Evolutionary conservation across 37 sponge, comb jelly and placozoan genomes (phyloP).

Genomic region (Trichoplax adhaerens): DNA sequence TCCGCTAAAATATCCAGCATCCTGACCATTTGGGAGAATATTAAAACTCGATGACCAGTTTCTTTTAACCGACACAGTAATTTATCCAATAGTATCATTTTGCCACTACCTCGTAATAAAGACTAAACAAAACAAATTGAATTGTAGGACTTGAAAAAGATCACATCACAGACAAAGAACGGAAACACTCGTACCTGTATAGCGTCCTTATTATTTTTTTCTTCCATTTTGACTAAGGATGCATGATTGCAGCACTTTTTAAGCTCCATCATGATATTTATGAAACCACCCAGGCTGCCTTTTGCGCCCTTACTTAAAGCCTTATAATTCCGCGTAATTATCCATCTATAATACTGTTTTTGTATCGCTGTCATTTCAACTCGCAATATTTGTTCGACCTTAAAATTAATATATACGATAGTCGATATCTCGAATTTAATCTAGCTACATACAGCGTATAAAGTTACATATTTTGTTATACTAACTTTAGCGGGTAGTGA

Average conservation of each 20-base stretch:
- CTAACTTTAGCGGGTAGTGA: constrained; percentile 78
- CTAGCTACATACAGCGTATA: neutral
- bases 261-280: constrained; percentile 95
- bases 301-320: constrained; percentile 79
- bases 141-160: constrained; percentile 3
- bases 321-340: constrained; percentile 86
- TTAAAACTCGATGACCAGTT: constrained; percentile 80
- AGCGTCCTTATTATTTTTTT: constrained; percentile 26
- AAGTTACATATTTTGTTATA: neutral
- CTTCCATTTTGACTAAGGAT: constrained; percentile 54
- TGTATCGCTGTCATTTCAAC: constrained; percentile 92
- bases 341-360: constrained; percentile 90
- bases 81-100: constrained; percentile 82
- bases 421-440: neutral
- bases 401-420: neutral
- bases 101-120: constrained; percentile 74
- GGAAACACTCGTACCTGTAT: constrained; percentile 24
- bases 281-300: constrained; percentile 71
- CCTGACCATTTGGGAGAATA: constrained; percentile 97
- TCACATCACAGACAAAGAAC: neutral
- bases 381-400: constrained; percentile 84
- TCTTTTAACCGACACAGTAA: constrained; percentile 63
- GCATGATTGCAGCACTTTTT: constrained; percentile 98
- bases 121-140: constrained; percentile 4
- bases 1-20: constrained; percentile 89